Conservation (phyloP, 2,113 vertebrate genomes). For the Neoarius graeffei region DNA sequence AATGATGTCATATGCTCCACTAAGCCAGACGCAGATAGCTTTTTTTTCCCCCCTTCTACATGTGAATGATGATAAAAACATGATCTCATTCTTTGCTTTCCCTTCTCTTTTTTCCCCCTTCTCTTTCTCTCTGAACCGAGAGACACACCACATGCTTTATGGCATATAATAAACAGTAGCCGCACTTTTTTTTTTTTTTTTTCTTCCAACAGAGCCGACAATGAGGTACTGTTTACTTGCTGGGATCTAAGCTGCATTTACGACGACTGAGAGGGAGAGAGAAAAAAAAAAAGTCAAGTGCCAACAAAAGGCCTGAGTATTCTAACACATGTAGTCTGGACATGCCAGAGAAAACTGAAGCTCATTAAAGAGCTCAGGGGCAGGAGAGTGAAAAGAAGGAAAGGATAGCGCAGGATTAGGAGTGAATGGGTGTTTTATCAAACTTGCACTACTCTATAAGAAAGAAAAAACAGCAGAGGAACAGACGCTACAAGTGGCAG, state of each 20-base stretch:
- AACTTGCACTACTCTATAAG: conserved; percentile 12
- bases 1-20: conserved; percentile 54
- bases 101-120: conserved; percentile 36
- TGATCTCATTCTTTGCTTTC: conserved; percentile 55
- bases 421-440: conserved; percentile 38
- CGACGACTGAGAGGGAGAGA: conserved; percentile 22
- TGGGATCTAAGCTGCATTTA: conserved; percentile 53
- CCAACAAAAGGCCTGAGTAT: conserved; percentile 52
- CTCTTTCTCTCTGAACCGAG: conserved; percentile 59
- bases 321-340: conserved; percentile 56
- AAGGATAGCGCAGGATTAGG: background rate
- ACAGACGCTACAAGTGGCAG: conserved; percentile 38
- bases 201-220: conserved; percentile 48
- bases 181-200: conserved; percentile 32
- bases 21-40: conserved; percentile 52
- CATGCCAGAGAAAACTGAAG: conserved; percentile 55
- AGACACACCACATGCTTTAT: conserved; percentile 75
- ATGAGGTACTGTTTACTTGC: conserved; percentile 57
- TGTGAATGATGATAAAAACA: conserved; percentile 58
- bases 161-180: conserved; percentile 69
- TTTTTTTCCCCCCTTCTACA: background rate
- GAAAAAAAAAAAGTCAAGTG: conserved; percentile 30
- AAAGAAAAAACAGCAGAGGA: background rate
- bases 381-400: conserved; percentile 8
- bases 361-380: conserved; percentile 54